Evolutionary conservation across 1,140 invertebrate species (phyloP), one percentile per base, ranked within the genome.

Genomic region (Hormaphis cornu): DNA sequence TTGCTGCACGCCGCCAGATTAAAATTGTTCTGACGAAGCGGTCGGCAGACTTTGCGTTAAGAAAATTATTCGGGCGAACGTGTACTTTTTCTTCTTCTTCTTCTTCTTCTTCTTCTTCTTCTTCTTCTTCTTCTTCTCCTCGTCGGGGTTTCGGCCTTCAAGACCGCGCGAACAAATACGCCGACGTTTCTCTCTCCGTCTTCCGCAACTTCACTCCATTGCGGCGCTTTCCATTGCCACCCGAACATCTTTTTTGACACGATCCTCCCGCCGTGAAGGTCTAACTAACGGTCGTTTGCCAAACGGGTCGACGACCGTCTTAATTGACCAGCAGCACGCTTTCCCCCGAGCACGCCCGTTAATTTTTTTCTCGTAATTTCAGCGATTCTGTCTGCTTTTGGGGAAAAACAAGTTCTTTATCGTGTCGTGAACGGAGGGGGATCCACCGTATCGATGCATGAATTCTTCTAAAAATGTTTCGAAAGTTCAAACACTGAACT

Each of bases 381-480:
- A 14, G 50, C 12, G 1, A 53, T 53, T 8, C 28, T 53, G n/a
- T 53, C 26, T 53, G 50, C 12, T 53, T 28, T 53, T 28, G 28
- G 12, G n/a, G n/a, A n/a, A n/a, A 26, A 53, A 53, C 26, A 53
- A 28, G 50, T 53, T 53, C 22, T 30, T 53, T 26, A 53, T 1
- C 14, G 22, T 53, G 30, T 53, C 40, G 14, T 42, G 14, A 12
- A 42, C 52, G n/a, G n/a, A n/a, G n/a, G n/a, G n/a, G n/a, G n/a
- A n/a, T 58, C 33, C 48, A 18, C 61, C 33, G 33, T 66, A 26
- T 53, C 50, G 30, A 26, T 44, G 14, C 40, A 8, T 63, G 37
- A 22, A 71, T 71, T 50, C 20, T 71, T 30, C 70, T 50, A 24
- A 63, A n/a, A 12, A 71, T 30, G 18, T 63, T 63, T 37, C 70